Percentiles rank a stretch among this genome's conserved stretches.
Conservation (phyloP, 37 sponge, comb jelly and placozoan genomes). For the Lycopodina hypogea region DNA sequence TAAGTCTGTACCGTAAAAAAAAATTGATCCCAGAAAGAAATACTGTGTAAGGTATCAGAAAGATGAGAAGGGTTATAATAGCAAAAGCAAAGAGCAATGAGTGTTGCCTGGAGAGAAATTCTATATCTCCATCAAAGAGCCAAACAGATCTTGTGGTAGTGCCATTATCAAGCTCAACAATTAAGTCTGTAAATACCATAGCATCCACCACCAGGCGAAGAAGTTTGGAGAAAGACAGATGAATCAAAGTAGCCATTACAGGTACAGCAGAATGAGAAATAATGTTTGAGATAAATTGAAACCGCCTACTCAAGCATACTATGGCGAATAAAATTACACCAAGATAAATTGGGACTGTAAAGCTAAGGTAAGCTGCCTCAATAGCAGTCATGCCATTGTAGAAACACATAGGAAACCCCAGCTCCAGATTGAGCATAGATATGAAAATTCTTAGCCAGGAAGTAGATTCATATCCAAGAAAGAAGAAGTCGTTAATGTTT, state of each 20-base stretch:
- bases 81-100: background rate
- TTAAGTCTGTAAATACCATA: background rate
- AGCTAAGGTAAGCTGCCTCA: background rate
- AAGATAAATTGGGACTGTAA: constrained; percentile 28
- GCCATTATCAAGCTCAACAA: background rate
- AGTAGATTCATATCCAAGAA: background rate
- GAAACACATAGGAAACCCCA: constrained; percentile 30
- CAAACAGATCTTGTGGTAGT: background rate
- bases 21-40: constrained; percentile 5
- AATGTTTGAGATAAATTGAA: background rate
- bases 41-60: constrained; percentile 15
- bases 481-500: background rate
- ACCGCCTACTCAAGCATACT: background rate
- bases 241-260: constrained; percentile 40
- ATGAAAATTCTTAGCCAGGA: constrained; percentile 16
- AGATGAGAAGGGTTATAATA: background rate
- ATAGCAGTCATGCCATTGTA: constrained; percentile 28
- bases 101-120: background rate
- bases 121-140: constrained; percentile 20
- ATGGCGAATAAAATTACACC: constrained; percentile 1
- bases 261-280: constrained; percentile 3
- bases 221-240: constrained; percentile 28
- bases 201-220: constrained; percentile 10
- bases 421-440: constrained; percentile 23
- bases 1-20: constrained; percentile 1